Conservation (phyloP, 1,140 invertebrate species). For the Zaprionus taronus region DNA sequence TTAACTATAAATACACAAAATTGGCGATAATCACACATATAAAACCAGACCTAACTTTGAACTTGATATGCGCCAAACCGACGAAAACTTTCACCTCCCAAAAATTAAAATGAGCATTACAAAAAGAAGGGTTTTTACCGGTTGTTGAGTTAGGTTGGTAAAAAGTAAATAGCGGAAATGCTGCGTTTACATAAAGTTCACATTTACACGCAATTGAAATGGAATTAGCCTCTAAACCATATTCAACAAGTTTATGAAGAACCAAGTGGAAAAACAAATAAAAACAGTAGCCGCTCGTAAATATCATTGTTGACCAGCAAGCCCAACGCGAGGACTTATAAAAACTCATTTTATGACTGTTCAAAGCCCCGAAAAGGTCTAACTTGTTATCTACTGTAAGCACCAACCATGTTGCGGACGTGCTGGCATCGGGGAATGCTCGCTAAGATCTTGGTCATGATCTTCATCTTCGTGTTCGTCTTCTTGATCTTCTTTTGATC, state of each 20-base stretch:
- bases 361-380: constrained; percentile 38
- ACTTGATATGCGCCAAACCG: constrained; percentile 25
- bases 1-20: constrained; percentile 7
- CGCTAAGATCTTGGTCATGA: constrained; percentile 54
- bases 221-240: constrained; percentile 41
- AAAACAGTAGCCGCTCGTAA: constrained; percentile 57
- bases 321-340: constrained; percentile 48
- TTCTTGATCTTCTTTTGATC: constrained; percentile 58
- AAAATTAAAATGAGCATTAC: constrained; percentile 16
- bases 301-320: constrained; percentile 54
- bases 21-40: constrained; percentile 22
- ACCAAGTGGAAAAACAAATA: constrained; percentile 16
- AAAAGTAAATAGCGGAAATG: constrained; percentile 28
- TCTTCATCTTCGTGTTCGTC: constrained; percentile 64
- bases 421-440: constrained; percentile 18
- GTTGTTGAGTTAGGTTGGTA: background rate
- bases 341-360: constrained; percentile 60
- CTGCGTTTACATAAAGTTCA: constrained; percentile 17
- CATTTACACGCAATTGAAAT: constrained; percentile 36
- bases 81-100: constrained; percentile 51
- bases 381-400: constrained; percentile 15
- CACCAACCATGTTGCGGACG: constrained; percentile 31
- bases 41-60: constrained; percentile 33
- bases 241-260: constrained; percentile 36
- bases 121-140: background rate